Evolutionary conservation across 2,888 invertebrate genomes (phyloP).

Genomic region (Operophtera brumata): DNA sequence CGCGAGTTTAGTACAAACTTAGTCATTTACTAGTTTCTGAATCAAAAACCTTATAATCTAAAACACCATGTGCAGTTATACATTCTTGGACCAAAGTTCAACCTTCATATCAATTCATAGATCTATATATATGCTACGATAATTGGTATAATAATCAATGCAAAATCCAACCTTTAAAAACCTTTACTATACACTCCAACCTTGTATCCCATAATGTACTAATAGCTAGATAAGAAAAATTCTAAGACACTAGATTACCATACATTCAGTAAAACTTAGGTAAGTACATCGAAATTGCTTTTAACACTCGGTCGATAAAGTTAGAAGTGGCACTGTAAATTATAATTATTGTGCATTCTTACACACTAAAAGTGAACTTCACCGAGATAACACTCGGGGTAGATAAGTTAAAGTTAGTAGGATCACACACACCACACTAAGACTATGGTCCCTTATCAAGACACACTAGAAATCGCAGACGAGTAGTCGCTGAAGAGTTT

Average conservation of each 20-base stretch:
- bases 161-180: slow-evolving; percentile 37
- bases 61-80: slow-evolving; percentile 74
- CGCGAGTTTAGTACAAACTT: slow-evolving; percentile 1
- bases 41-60: slow-evolving; percentile 52
- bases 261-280: slow-evolving; percentile 41
- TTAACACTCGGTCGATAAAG: slow-evolving; percentile 51
- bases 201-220: slow-evolving; percentile 46
- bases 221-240: slow-evolving; percentile 43
- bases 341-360: slow-evolving; percentile 73
- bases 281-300: slow-evolving; percentile 52
- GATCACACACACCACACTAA: slow-evolving; percentile 59
- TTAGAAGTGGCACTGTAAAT: slow-evolving; percentile 71
- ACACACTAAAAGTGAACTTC: slow-evolving; percentile 52
- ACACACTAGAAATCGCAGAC: slow-evolving; percentile 53
- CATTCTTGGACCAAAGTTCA: slow-evolving; percentile 80
- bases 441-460: slow-evolving; percentile 71
- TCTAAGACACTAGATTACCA: slow-evolving; percentile 51
- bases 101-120: slow-evolving; percentile 70
- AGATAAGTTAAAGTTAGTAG: slow-evolving; percentile 35
- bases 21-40: slow-evolving; percentile 23
- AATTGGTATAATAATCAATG: slow-evolving; percentile 34
- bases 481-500: slow-evolving; percentile 55
- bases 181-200: slow-evolving; percentile 35
- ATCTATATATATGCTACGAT: slow-evolving; percentile 40
- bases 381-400: slow-evolving; percentile 35